Evolutionary conservation across 1,140 invertebrate genomes (phyloP).

Genomic region (Diuraphis noxia): DNA sequence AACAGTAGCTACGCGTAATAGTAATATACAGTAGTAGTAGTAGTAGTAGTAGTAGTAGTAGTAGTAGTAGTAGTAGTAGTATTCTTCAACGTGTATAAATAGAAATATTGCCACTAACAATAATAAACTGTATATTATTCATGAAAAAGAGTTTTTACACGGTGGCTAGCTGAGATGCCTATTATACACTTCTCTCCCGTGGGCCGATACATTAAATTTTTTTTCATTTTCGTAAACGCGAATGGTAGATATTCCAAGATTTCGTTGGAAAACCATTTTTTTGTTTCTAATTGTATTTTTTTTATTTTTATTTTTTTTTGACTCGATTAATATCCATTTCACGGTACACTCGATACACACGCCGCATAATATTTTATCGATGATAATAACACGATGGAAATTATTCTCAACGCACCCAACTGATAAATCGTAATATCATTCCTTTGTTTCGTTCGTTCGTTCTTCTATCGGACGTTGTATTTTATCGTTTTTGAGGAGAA

Average conservation of each 20-base stretch:
- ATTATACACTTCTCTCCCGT: background rate
- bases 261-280: background rate
- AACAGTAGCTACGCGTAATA: background rate
- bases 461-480: background rate
- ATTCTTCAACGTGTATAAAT: constrained; percentile 19
- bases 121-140: background rate
- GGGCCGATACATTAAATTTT: background rate
- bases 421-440: background rate
- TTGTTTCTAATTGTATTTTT: background rate
- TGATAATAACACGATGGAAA: background rate
- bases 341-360: background rate
- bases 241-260: background rate
- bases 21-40: background rate
- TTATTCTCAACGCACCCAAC: background rate
- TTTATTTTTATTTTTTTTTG: background rate
- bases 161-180: background rate
- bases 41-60: background rate
- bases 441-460: background rate
- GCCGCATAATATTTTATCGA: background rate
- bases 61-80: background rate
- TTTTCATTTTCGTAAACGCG: background rate
- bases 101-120: background rate
- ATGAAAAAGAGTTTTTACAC: background rate
- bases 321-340: background rate
- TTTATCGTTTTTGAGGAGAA: constrained; percentile 27